Evolutionary conservation across 2,113 vertebrate species (phyloP).

Genomic region (Tachycineta bicolor): DNA sequence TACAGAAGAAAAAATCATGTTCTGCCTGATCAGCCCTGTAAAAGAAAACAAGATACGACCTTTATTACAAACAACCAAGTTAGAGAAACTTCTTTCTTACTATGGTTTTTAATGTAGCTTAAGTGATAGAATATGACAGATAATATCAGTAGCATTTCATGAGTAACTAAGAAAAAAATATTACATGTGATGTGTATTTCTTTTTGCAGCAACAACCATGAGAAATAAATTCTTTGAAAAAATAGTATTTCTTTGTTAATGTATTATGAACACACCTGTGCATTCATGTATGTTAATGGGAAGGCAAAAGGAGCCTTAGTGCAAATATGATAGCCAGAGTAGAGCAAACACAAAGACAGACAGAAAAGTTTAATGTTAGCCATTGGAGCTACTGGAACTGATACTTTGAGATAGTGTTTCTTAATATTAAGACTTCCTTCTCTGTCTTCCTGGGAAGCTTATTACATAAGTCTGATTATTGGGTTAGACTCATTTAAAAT

Average conservation of each 20-base stretch:
- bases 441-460: constrained; percentile 38
- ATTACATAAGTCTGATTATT: constrained; percentile 22
- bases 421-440: constrained; percentile 34
- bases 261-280: constrained; percentile 51
- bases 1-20: constrained; percentile 50
- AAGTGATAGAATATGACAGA: not conserved
- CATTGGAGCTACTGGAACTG: constrained; percentile 30
- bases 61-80: not conserved
- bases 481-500: constrained; percentile 45
- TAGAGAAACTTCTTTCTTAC: not conserved
- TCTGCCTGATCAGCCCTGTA: constrained; percentile 8
- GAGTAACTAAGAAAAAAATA: constrained; percentile 65
- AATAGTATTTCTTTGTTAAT: constrained; percentile 29
- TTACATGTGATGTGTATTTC: not conserved
- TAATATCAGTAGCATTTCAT: constrained; percentile 33
- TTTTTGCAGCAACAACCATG: not conserved
- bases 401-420: constrained; percentile 61
- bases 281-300: not conserved
- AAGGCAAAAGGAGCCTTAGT: constrained; percentile 46
- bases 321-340: constrained; percentile 30
- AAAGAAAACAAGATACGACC: constrained; percentile 37
- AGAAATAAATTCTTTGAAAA: constrained; percentile 27
- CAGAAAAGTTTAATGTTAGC: constrained; percentile 32
- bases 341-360: constrained; percentile 41
- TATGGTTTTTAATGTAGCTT: constrained; percentile 24